Evolutionary conservation across 2,888 invertebrate species (phyloP), one percentile per base, ranked within the genome.

Genomic region (Disparrhopalites patrizii): DNA sequence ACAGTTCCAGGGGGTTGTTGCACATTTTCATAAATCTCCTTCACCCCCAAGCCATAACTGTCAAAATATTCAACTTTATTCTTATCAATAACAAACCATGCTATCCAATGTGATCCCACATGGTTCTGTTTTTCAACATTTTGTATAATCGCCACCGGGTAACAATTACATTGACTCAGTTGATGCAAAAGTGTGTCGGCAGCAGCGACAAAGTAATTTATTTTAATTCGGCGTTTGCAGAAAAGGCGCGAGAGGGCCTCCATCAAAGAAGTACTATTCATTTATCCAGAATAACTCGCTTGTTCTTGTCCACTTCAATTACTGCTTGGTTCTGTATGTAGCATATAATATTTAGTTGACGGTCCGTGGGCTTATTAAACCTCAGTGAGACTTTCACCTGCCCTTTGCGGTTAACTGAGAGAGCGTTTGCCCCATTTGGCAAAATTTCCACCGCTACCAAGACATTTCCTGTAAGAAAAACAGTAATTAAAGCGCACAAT

Each of bases 301-400:
- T 28, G 15, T 54, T 54, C 7, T n/a, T n/a, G 10, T 54, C 54
- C 15, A 54, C 33, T 31, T 54, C 54, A 27, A 54, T 31, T 18
- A 54, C 20, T 1, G 31, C 15, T n/a, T 54, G 54, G 31, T 54
- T 31, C 13, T 30, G 30, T 4, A n/a, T 5, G 5, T 30, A 31
- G 1, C n/a, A 8, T 13, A 54, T 33, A 3, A 31, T 23, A 5
- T 28, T 54, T 4, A 54, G 8, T 1, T n/a, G 18, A 18, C n/a
- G 31, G 10, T 28, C 31, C n/a, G 33, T 30, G 5, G 54, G n/a
- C 3, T 28, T 5, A n/a, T 20, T 8, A n/a, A 54, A 54, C 33
- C 28, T 28, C 3, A 54, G 10, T 8, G 7, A 15, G 3, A 54
- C 20, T n/a, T 20, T 15, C 2, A 54, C 20, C 3, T 28, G 30